phyloP scores from a whole-genome alignment of 2,113 vertebrate genomes.

The Hystrix brachyura region DNA sequence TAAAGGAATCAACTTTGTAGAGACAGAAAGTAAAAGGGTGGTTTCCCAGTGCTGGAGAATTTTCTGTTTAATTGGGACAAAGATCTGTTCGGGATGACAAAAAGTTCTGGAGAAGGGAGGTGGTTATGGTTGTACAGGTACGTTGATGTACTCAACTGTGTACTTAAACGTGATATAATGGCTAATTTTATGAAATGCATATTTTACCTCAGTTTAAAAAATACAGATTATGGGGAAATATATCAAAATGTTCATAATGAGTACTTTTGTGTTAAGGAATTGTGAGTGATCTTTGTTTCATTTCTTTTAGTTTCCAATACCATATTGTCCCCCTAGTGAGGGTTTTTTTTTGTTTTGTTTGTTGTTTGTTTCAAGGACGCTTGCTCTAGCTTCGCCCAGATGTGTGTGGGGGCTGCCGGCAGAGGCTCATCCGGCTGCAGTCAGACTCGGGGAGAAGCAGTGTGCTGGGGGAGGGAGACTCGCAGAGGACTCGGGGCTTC shows the following conservation, averaged over 20 bases:
- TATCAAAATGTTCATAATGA: not conserved
- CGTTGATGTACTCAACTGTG: not conserved
- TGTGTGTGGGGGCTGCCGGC: not conserved
- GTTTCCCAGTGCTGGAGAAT: no score
- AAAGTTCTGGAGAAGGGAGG: not conserved
- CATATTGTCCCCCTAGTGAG: not conserved
- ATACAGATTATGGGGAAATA: not conserved
- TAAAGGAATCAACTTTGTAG: not conserved
- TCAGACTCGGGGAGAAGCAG: not conserved
- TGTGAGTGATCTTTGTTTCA: not conserved
- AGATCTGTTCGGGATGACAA: not conserved
- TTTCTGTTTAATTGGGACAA: not conserved
- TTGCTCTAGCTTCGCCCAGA: conserved; percentile 52
- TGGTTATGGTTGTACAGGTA: not conserved
- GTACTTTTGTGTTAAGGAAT: conserved; percentile 18
- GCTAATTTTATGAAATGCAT: not conserved
- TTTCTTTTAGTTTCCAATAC: conserved; percentile 23
- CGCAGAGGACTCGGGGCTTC: not conserved
- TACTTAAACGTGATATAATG: not conserved
- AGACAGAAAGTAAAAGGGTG: not conserved
- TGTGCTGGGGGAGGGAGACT: not conserved
- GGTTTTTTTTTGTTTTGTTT: conserved; percentile 51
- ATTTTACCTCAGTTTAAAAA: conserved; percentile 6
- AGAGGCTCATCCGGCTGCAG: conserved; percentile 24
- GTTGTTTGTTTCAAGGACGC: conserved; percentile 70